Base-by-base conservation (phyloP, 92 coral and sea anemone genomes). In the Palythoa heliodiscus region DNA sequence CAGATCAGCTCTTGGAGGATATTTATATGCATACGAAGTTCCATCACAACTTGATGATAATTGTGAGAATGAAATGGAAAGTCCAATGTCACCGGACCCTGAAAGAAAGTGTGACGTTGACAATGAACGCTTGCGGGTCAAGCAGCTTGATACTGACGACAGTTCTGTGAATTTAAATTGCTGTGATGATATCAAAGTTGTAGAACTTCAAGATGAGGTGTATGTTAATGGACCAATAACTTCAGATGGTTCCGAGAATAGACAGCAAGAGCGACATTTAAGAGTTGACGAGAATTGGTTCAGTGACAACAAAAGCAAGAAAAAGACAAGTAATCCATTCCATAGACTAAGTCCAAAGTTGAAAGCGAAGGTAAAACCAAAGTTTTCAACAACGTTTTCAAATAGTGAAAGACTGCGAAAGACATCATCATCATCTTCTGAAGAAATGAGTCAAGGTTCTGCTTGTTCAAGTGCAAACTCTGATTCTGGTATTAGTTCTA, bases 1-100 rank as follows among this genome's bases (percentile, higher is more conserved):
- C 78, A 98, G 99, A 12, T 86, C 99, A 15, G 92, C 97, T 40
- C 86, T 94, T 37, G 98, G 95, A 48, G 99, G 99, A 7, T 78
- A 82, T 58, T 89, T 96, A 71, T 96, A 94, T 81, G 99, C 98
- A 4, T 96, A 94, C 72, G 98, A 96, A 78, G 89, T 94, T 83
- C 99, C 99, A n/a, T 87, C 83, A 29, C 76, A 83, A 71, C 88
- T 87, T 25, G 66, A 85, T 70, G 75, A 87, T 13, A 43, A 70
- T 60, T 73, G 91, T 61, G 93, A 73, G 82, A 66, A 35, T 64
- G 84, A 48, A 70, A 39, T 64, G 4, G 90, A 89, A 58, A 87
- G 71, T 77, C 73, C 60, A 82, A 40, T 11, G 7, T 53, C 87
- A 19, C 73, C 77, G 20, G 75, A 63, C 39, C 83, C 92, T 61